Conservation (phyloP, 2,113 vertebrate species). For the Motacilla tschutschensis region DNA sequence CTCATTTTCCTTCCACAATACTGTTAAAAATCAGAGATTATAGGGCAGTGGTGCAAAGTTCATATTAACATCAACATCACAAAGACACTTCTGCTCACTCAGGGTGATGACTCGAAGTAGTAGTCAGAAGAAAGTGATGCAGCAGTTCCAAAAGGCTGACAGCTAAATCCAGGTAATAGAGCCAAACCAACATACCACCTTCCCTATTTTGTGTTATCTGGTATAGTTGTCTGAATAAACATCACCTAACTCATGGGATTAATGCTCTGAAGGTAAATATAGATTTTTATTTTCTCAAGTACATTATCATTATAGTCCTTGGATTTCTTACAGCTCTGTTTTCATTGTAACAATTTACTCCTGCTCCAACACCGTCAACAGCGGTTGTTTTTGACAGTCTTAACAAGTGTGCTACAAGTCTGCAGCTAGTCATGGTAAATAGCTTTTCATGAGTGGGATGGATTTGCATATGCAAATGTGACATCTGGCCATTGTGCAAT, state of each 20-base stretch:
- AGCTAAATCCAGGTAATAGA: not conserved
- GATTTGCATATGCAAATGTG: slow-evolving; percentile 65
- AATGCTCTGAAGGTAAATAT: fast-evolving
- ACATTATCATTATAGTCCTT: not conserved
- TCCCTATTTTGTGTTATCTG: fast-evolving
- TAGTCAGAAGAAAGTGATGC: not conserved
- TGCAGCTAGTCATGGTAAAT: slow-evolving; percentile 56
- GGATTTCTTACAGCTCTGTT: not conserved
- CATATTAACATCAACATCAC: not conserved
- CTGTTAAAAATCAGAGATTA: not conserved
- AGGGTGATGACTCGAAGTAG: not conserved
- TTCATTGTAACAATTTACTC: not conserved
- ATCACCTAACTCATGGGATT: too few relatives aligned
- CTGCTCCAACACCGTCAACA: not conserved
- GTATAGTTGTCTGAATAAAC: not conserved
- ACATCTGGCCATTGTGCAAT: slow-evolving; percentile 62
- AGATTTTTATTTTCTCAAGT: not conserved
- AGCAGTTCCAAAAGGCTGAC: not conserved
- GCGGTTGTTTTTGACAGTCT: slow-evolving; percentile 47
- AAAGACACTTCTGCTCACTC: not conserved
- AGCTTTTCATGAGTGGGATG: slow-evolving; percentile 46
- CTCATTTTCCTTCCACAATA: fast-evolving
- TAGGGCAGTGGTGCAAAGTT: not conserved
- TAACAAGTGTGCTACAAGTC: slow-evolving; percentile 22
- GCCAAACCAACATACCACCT: not conserved